Evolutionary conservation across 2,797 vertebrate genomes (phyloP).

Genomic region (Lagodon rhomboides): DNA sequence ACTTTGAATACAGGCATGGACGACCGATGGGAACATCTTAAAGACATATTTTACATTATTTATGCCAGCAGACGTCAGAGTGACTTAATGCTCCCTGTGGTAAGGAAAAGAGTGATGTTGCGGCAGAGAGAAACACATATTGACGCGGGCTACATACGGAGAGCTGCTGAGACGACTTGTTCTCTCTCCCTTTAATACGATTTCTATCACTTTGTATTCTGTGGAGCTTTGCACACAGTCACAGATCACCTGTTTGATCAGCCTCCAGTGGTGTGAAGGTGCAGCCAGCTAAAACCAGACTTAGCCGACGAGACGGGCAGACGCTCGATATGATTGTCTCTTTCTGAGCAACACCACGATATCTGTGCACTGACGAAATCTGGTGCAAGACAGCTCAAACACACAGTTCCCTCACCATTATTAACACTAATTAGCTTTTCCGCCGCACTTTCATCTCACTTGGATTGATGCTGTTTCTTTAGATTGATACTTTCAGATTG

Average conservation of each 20-base stretch:
- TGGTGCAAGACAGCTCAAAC: slow-evolving; percentile 57
- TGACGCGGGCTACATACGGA: not conserved
- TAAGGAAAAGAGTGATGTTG: not conserved
- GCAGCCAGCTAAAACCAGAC: slow-evolving; percentile 28
- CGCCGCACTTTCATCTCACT: slow-evolving; percentile 53
- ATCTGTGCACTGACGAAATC: slow-evolving; percentile 63
- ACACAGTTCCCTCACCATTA: slow-evolving; percentile 37
- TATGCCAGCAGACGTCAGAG: not conserved
- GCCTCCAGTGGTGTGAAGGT: slow-evolving; percentile 43
- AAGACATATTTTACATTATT: slow-evolving; percentile 20
- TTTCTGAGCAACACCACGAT: slow-evolving; percentile 37
- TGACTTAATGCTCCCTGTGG: slow-evolving; percentile 5
- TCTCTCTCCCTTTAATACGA: slow-evolving; percentile 15
- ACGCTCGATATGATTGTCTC: slow-evolving; percentile 45
- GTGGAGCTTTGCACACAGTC: slow-evolving; percentile 28
- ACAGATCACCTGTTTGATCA: slow-evolving; percentile 55
- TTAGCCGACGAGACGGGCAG: slow-evolving; percentile 10
- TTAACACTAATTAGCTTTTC: slow-evolving; percentile 65
- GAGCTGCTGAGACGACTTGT: not conserved
- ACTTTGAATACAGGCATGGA: slow-evolving; percentile 4
- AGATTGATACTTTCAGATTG: slow-evolving; percentile 60
- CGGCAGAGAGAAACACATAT: slow-evolving; percentile 3
- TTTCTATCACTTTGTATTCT: slow-evolving; percentile 29
- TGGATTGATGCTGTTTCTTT: slow-evolving; percentile 58
- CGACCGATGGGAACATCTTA: not conserved